Conservation (phyloP, 2,113 vertebrate genomes). For the Ceuthmochares aereus region DNA sequence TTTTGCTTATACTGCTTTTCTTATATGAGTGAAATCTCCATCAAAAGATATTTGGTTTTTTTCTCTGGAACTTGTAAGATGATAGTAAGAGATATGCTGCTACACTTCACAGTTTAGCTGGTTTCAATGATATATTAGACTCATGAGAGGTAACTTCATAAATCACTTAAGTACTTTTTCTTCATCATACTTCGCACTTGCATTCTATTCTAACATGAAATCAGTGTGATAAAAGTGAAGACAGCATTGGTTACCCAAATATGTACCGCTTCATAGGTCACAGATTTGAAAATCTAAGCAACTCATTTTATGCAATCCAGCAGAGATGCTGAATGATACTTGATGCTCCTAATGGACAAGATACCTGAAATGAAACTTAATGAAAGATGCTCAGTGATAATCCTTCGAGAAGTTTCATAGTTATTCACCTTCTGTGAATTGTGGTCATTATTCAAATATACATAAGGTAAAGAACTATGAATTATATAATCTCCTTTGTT, state of each 20-base stretch:
- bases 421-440: neutral
- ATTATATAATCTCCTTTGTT: neutral
- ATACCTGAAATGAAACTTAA: neutral
- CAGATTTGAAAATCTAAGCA: neutral
- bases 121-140: neutral
- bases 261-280: neutral
- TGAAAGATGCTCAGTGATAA: neutral
- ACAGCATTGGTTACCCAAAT: neutral
- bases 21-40: neutral
- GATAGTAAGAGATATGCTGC: neutral
- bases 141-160: neutral
- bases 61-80: neutral
- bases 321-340: neutral
- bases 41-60: neutral
- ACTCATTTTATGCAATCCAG: neutral
- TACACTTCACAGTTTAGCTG: neutral
- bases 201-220: neutral
- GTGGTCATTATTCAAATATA: neutral
- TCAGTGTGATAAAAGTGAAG: neutral
- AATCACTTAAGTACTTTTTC: neutral
- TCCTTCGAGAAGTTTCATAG: neutral
- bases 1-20: neutral
- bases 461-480: neutral
- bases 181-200: neutral
- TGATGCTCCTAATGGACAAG: neutral